A percentile compares a stretch with the other conserved stretches of the same genome.
Evolutionary conservation across 2,888 invertebrate genomes (phyloP).

Genomic region (Dasysyrphus tricinctus): DNA sequence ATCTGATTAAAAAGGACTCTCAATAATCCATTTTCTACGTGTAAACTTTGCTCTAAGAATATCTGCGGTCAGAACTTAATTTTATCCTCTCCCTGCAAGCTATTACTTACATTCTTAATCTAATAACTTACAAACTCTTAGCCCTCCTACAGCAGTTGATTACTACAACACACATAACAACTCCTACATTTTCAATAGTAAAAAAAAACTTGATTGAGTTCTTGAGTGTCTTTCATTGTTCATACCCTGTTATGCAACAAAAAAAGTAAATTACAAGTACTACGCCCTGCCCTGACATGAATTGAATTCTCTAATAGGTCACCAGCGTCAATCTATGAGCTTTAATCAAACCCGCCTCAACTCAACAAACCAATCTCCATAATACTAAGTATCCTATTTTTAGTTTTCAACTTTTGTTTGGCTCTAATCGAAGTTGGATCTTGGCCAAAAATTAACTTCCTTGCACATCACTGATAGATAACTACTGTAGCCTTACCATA

Average conservation of each 20-base stretch:
- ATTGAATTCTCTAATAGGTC: constrained; percentile 46
- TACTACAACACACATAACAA: background rate
- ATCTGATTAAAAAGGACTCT: background rate
- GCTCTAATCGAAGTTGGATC: constrained; percentile 64
- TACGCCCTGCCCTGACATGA: constrained; percentile 36
- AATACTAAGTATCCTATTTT: constrained; percentile 33
- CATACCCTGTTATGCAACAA: background rate
- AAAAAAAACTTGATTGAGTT: constrained; percentile 18
- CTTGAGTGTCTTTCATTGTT: constrained; percentile 34
- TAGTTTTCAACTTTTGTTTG: constrained; percentile 51
- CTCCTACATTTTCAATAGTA: background rate
- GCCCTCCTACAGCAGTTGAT: background rate
- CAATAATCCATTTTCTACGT: background rate
- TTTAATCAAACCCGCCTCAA: constrained; percentile 5
- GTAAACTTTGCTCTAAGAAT: background rate
- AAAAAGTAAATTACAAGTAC: constrained; percentile 9
- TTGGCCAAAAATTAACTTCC: constrained; percentile 56
- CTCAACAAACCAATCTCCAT: constrained; percentile 14
- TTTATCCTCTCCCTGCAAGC: background rate
- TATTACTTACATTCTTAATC: constrained; percentile 16
- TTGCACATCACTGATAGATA: constrained; percentile 35
- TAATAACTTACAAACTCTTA: constrained; percentile 14
- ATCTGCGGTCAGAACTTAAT: background rate
- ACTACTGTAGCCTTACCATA: constrained; percentile 27
- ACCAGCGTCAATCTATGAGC: constrained; percentile 49